Evolutionary conservation across 2,113 vertebrate genomes (phyloP), one percentile per base, ranked within the genome.

Genomic region (Leiothrix lutea): DNA sequence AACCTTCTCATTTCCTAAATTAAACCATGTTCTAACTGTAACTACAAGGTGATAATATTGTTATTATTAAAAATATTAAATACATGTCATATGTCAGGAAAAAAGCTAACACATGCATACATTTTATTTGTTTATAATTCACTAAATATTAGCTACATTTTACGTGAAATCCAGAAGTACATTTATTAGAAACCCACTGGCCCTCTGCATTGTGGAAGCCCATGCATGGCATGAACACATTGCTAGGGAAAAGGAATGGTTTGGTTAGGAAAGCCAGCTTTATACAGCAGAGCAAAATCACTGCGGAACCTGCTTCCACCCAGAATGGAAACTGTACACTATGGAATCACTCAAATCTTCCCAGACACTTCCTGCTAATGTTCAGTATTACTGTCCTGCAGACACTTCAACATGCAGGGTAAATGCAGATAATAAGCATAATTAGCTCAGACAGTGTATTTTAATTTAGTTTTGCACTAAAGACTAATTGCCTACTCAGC

Each of bases 371-470:
- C 51, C 86, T 92, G 70, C 28, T 88, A 69, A 29, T 5, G 77
- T 89, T 90, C 87, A 69, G 45, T 51, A 85, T 36, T 60, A n/a
- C 79, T 86, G 90, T 97, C 97, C 95, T 97, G 95, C 88, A 95
- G 96, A 93, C 92, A 92, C 77, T 97, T 97, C 95, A 95, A 95
- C 97, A 97, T 97, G 96, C 94, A 97, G 95, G 88, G 95, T 92
- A 94, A 97, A 98, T 77, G 95, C 94, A 95, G 88, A 94, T 96
- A 96, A 92, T 90, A 97, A 96, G 96, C 97, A 35, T 93, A 95
- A 97, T 97, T 97, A 97, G 94, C 90, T 86, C 80, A 91, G 90
- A 91, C 95, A 96, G 77, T 96, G 91, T 62, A 69, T 73, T 77
- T 96, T 80, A 45, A 85, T 97, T 97, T 97, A 95, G 78, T 95